Evolutionary conservation across 2,113 vertebrate species (phyloP), one percentile per base, ranked within the genome.

Genomic region (Nothobranchius kuhntae): DNA sequence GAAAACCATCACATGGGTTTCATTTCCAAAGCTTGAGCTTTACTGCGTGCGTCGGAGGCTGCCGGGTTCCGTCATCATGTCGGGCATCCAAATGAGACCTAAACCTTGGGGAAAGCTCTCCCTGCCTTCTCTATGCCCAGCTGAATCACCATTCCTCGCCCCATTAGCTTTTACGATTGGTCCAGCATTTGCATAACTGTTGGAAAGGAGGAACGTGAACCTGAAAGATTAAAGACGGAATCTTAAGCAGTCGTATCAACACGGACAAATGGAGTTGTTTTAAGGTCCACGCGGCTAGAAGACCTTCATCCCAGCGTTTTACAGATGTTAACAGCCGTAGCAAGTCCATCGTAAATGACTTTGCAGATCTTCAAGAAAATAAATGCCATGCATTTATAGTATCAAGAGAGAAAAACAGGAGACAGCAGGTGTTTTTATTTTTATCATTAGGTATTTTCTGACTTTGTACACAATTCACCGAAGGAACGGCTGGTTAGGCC

Each of bases 121-220:
- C 62, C 65, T 62, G 63, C 46, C 61, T 61, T 58, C 47, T 64
- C 57, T 68, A 64, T 67, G 73, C 82, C 63, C 75, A 75, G 75
- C 82, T 78, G 77, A 65, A 80, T 85, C 82, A 83, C 62, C 68
- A 69, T 84, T 71, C 77, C 61, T 35, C 61, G 75, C 72, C 56
- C 82, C 80, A 85, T 88, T 83, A 83, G 75, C 68, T 88, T 86
- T 86, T 81, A 85, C 60, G 80, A 83, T 71, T 67, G 72, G 73
- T 57, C 74, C 68, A 30, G 24, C 73, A 84, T 85, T 88, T 87
- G 80, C 85, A 79, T 81, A 78, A 84, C 73, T 56, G 66, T 45
- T 65, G 65, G 64, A 80, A 17, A 60, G 61, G 61, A 30, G 77
- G 59, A 74, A 68, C 64, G 73, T 65, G 59, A 62, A 63, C 48